These are phyloP conservation scores for Colistium nudipinnis DNA, from an alignment of 2,113 vertebrate species.

Conservation along the genomic window DNA sequence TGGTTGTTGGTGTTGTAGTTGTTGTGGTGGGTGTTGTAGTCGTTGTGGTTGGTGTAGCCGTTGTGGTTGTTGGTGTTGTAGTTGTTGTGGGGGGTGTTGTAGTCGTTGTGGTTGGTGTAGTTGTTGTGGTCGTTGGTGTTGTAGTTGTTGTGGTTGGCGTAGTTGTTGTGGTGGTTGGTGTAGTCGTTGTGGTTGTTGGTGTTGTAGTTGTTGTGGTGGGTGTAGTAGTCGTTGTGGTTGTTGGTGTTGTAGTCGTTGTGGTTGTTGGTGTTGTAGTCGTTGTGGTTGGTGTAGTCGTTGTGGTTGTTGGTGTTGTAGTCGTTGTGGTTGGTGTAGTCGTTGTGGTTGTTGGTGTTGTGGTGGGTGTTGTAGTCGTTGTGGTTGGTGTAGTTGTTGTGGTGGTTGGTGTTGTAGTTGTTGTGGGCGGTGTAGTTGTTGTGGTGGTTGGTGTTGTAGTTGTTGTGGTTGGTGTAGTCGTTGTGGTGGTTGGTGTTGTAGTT, in stretches of 20 bases:
- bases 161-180: background rate
- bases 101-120: background rate
- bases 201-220: background rate
- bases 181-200: background rate
- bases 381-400: background rate
- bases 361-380: background rate
- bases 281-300: too few species aligned
- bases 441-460: background rate
- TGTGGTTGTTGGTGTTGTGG: background rate
- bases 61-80: background rate
- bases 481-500: background rate
- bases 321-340: too few species aligned
- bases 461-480: background rate
- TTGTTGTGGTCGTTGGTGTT: background rate
- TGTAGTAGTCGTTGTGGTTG: background rate
- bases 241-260: background rate
- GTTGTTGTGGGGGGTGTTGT: background rate
- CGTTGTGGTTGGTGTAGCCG: background rate
- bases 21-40: background rate
- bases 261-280: background rate
- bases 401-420: too few species aligned
- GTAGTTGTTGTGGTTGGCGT: background rate
- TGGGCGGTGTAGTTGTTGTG: background rate
- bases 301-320: too few species aligned
- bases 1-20: background rate